Evolutionary conservation across 1,140 invertebrate species (phyloP).

Genomic region (Drosophila obscura): DNA sequence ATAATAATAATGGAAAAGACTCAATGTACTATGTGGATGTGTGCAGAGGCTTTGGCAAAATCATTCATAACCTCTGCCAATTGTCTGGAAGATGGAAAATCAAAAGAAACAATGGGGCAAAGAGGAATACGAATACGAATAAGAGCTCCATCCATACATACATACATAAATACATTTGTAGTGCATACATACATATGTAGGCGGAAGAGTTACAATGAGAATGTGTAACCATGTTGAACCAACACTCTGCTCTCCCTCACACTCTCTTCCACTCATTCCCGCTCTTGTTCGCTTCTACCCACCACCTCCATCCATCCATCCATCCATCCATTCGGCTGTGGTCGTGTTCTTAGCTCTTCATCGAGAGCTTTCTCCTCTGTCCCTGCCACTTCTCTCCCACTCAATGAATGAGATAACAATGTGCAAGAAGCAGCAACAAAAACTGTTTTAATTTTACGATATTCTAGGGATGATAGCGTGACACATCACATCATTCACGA

Average conservation of each 20-base stretch:
- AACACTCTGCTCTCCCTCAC: conserved; percentile 12
- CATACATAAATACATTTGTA: too few species aligned
- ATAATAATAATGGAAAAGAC: too few species aligned
- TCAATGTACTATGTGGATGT: too few species aligned
- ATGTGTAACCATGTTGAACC: conserved; percentile 73
- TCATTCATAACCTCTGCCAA: too few species aligned
- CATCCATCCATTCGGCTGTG: neutral
- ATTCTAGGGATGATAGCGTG: neutral
- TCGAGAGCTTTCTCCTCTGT: neutral
- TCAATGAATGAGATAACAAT: conserved; percentile 32
- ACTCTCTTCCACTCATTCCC: neutral
- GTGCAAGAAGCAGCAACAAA: conserved; percentile 5
- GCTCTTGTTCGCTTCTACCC: neutral
- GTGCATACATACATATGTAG: too few species aligned
- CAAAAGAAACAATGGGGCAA: too few species aligned
- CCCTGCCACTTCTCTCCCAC: neutral
- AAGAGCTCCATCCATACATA: too few species aligned
- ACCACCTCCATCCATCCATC: neutral
- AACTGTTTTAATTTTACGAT: conserved; percentile 40
- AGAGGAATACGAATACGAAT: too few species aligned
- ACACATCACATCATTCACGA: too few species aligned
- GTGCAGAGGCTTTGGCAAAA: too few species aligned
- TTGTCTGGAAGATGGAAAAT: too few species aligned
- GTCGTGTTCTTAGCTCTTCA: conserved; percentile 21
- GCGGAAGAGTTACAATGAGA: conserved; percentile 34